Percentiles rank a stretch among this genome's conserved stretches.
phyloP scores from a whole-genome alignment of 2,888 invertebrate species.

The Epinotia demarniana region DNA sequence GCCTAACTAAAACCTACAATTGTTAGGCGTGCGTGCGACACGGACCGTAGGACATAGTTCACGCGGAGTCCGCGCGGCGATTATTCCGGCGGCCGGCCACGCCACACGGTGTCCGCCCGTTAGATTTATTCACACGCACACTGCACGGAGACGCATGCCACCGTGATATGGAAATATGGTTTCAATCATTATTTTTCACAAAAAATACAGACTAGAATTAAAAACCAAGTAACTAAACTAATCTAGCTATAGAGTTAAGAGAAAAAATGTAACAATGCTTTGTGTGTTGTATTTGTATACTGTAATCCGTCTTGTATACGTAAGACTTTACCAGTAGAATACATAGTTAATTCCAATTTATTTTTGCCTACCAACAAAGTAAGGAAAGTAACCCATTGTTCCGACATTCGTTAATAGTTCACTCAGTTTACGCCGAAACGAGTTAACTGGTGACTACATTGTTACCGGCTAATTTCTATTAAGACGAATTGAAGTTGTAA shows the following conservation, averaged over 20 bases:
- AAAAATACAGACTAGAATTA: not conserved
- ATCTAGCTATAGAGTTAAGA: no score
- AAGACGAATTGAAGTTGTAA: constrained; percentile 31
- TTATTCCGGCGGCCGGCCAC: constrained; percentile 21
- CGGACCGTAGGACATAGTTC: not conserved
- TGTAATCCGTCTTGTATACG: no score
- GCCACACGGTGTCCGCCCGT: constrained; percentile 23
- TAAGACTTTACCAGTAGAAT: no score
- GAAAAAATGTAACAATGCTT: no score
- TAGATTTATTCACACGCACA: constrained; percentile 37
- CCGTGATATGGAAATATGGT: constrained; percentile 8
- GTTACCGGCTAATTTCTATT: constrained; percentile 36
- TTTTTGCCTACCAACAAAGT: constrained; percentile 14
- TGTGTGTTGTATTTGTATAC: no score
- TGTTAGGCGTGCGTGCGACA: not conserved
- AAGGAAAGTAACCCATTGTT: constrained; percentile 10
- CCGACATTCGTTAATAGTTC: constrained; percentile 21
- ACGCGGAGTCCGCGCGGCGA: constrained; percentile 15
- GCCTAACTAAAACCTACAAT: no score
- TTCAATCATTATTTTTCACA: not conserved
- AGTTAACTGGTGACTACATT: constrained; percentile 29
- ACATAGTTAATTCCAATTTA: not conserved
- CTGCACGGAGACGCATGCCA: constrained; percentile 14
- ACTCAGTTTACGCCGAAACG: constrained; percentile 15
- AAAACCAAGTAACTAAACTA: no score